Evolutionary conservation across 1,140 invertebrate species (phyloP), one percentile per base, ranked within the genome.

Genomic region (Zaprionus camerounensis): DNA sequence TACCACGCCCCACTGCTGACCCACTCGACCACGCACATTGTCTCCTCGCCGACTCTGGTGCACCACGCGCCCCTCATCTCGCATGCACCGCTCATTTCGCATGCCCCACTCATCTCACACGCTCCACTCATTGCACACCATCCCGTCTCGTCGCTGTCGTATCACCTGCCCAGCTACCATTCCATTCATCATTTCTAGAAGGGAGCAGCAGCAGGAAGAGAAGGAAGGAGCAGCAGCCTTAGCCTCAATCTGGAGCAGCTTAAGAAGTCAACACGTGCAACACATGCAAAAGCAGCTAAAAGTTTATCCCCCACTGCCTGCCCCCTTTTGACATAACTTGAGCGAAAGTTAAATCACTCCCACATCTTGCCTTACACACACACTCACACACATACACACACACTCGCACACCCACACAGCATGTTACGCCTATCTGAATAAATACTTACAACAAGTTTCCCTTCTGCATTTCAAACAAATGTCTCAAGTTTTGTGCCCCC

Each of bases 1-100:
- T 92, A 92, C 57, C 91, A 92, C 72, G 82, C 91, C 41, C 91
- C 91, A 22, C n/a, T 92, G 49, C 24, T 92, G 20, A 82, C 91
- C 26, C 80, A 81, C 31, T 86, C 91, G 46, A 51, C 46, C 12
- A 51, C 46, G 44, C 88, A 91, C 64, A 78, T 81, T 26, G 82
- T 91, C 5, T 73, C 91, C 24, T 81, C 91, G 31, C 79, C 86
- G 22, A 72, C 91, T 28, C n/a, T 91, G 5, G 74, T 86, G 15
- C 91, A 92, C 57, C 78, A 51, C 9, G 46, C 46, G 1, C 46
- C 46, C 2, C 17, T 51, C 46, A 51, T 51, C 12, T 12, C 46
- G 46, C 46, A 85, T 46, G 46, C 46, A 22, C 46, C 46, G 20
- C 46, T 51, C 46, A 51, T 51, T 51, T 51, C 46, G 46, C 46